A percentile compares a stretch with the other conserved stretches of the same genome.
Evolutionary conservation across 2,888 invertebrate species (phyloP).

Genomic region (Pristionchus mayeri): DNA sequence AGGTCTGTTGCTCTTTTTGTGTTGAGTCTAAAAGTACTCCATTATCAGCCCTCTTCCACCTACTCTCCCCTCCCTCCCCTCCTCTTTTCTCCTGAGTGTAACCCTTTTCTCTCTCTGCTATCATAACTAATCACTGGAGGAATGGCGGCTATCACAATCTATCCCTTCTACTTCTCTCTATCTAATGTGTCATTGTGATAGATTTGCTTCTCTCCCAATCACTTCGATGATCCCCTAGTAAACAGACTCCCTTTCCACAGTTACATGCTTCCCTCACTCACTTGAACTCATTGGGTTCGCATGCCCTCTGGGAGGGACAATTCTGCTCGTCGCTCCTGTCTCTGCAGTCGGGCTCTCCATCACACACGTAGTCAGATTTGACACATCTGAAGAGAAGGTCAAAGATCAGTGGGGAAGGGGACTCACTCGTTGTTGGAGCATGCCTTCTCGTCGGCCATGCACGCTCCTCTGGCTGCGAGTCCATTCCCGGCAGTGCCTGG

Average conservation of each 20-base stretch:
- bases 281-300: slow-evolving; percentile 74
- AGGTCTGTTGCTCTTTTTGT: slow-evolving; percentile 21
- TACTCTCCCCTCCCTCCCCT: neutral
- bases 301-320: slow-evolving; percentile 70
- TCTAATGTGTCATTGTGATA: slow-evolving; percentile 27
- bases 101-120: slow-evolving; percentile 12
- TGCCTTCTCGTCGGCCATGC: slow-evolving; percentile 73
- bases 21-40: neutral
- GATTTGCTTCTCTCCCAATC: slow-evolving; percentile 2
- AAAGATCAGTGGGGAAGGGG: too few relatives aligned
- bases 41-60: neutral
- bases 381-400: slow-evolving; percentile 80
- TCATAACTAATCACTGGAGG: slow-evolving; percentile 36
- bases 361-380: slow-evolving; percentile 85
- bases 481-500: slow-evolving; percentile 47
- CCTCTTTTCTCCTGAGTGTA: neutral
- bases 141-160: neutral
- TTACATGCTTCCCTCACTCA: neutral
- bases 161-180: neutral
- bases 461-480: slow-evolving; percentile 49
- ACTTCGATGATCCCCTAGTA: neutral
- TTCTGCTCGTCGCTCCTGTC: slow-evolving; percentile 82
- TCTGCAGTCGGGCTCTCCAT: slow-evolving; percentile 80
- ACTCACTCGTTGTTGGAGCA: slow-evolving; percentile 90
- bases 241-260: slow-evolving; percentile 4